Percentiles rank a stretch among this genome's conserved stretches.
Conservation (phyloP, 2,113 vertebrate genomes). For the Anhinga anhinga region DNA sequence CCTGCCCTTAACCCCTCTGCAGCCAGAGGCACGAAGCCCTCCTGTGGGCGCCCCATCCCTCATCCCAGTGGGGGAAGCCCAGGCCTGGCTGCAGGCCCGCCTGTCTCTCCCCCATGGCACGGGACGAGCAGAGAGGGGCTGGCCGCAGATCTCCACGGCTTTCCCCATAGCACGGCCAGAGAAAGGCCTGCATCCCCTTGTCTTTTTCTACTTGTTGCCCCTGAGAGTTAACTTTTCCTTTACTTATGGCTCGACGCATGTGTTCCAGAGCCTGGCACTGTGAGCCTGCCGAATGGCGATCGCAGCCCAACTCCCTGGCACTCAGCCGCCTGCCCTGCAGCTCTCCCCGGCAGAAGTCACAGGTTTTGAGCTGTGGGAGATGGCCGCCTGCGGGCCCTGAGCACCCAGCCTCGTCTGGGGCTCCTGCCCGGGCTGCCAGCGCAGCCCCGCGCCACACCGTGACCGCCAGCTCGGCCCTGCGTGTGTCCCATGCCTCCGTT, state of each 20-base stretch:
- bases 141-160: rapidly evolving
- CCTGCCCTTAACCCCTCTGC: too few relatives aligned
- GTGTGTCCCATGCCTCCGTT: rapidly evolving
- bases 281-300: too few relatives aligned
- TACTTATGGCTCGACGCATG: rapidly evolving
- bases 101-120: too few relatives aligned
- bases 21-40: rapidly evolving
- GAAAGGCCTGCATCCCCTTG: neutral
- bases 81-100: neutral
- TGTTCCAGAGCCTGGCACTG: too few relatives aligned
- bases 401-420: neutral
- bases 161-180: rapidly evolving
- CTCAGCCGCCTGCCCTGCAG: neutral
- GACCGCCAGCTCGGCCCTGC: neutral
- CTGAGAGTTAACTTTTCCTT: neutral
- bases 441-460: neutral
- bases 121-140: neutral
- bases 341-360: too few relatives aligned
- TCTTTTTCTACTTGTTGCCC: neutral
- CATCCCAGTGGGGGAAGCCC: rapidly evolving
- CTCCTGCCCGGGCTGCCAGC: neutral
- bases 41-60: rapidly evolving
- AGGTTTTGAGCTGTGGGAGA: rapidly evolving
- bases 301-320: rapidly evolving
- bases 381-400: rapidly evolving